Percentiles rank a stretch among this genome's conserved stretches.
phyloP scores from a whole-genome alignment of 1,140 invertebrate species.

The Phortica variegata region DNA sequence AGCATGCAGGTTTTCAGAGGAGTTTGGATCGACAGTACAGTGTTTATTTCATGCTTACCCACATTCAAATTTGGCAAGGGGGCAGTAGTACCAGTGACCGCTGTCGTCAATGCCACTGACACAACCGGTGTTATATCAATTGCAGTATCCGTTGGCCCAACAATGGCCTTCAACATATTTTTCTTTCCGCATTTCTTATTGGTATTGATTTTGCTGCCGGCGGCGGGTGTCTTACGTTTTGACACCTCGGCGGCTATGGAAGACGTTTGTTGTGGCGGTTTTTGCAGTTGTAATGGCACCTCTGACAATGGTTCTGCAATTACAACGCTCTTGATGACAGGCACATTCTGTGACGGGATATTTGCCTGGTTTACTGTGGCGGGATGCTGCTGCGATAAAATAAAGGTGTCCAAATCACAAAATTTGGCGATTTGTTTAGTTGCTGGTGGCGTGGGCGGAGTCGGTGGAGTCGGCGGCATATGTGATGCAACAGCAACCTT shows the following conservation, averaged over 20 bases:
- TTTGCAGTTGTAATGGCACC: not conserved
- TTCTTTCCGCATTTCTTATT: no score
- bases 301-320: not conserved
- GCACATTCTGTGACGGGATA: constrained; percentile 4
- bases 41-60: no score
- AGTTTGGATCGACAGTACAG: no score
- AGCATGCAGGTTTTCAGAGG: no score
- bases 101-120: no score
- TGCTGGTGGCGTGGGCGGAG: constrained; percentile 19
- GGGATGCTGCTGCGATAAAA: constrained; percentile 7
- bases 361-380: not conserved
- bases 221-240: constrained; percentile 10
- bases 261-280: constrained; percentile 50
- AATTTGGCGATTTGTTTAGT: constrained; percentile 13
- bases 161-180: no score
- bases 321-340: constrained; percentile 11
- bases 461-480: constrained; percentile 29
- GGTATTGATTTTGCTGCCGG: constrained; percentile 17
- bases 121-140: no score
- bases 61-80: no score
- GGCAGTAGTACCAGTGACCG: no score
- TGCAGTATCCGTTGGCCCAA: no score
- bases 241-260: constrained; percentile 26
- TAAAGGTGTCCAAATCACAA: no score
- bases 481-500: constrained; percentile 6